These are phyloP conservation scores for Palaemon carinicauda DNA, from an alignment of 1,140 invertebrate species.

Conservation along the genomic window DNA sequence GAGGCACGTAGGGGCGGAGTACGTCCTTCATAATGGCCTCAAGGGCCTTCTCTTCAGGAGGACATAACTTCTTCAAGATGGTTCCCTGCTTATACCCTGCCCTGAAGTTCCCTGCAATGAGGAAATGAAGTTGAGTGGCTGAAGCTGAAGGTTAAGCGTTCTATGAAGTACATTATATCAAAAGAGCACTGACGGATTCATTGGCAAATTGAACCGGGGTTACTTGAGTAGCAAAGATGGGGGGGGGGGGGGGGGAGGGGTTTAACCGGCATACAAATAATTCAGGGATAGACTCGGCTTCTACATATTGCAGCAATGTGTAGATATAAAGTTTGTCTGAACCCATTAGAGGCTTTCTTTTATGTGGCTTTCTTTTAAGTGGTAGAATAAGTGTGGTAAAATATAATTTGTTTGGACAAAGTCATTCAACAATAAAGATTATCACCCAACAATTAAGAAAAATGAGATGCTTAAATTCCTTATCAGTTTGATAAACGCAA, in stretches of 20 bases:
- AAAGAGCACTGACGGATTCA: not conserved
- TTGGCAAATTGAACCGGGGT: not conserved
- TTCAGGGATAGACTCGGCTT: too few species aligned
- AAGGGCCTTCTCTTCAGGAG: slow-evolving; percentile 88
- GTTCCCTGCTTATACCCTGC: slow-evolving; percentile 90
- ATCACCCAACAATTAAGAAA: too few species aligned
- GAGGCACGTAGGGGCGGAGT: slow-evolving; percentile 86
- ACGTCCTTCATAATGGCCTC: slow-evolving; percentile 86
- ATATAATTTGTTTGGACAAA: too few species aligned
- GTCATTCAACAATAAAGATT: too few species aligned
- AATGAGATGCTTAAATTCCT: too few species aligned
- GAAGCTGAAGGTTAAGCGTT: not conserved
- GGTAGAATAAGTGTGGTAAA: too few species aligned
- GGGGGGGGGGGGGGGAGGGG: not conserved
- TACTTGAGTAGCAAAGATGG: not conserved
- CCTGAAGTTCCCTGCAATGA: slow-evolving; percentile 82
- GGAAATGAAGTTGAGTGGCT: not conserved
- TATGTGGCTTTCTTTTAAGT: too few species aligned
- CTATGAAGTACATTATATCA: not conserved
- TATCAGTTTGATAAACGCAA: too few species aligned
- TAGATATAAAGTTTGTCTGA: too few species aligned
- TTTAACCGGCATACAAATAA: not conserved
- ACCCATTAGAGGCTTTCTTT: too few species aligned
- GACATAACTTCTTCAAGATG: slow-evolving; percentile 90
- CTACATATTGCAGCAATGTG: too few species aligned